Evolutionary conservation across 2,113 vertebrate species (phyloP).

Genomic region (Meles meles): DNA sequence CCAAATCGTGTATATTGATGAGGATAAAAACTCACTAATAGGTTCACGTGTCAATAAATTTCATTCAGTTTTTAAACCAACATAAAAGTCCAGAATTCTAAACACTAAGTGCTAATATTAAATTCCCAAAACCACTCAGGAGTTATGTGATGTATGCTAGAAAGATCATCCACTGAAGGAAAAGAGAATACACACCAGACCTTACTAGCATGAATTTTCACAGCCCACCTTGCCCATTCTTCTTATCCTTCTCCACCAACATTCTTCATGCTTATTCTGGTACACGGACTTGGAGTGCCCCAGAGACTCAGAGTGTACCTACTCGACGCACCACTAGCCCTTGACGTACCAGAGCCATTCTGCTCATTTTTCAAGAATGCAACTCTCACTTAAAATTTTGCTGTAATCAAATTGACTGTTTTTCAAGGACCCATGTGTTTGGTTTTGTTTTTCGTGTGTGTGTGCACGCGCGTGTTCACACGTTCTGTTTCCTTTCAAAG

Average conservation of each 20-base stretch:
- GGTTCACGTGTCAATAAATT: neutral
- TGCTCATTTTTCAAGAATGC: constrained; percentile 32
- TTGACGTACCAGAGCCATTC: neutral
- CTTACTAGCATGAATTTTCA: neutral
- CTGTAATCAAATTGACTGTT: neutral
- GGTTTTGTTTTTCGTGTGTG: neutral
- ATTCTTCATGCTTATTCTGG: neutral
- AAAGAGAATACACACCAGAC: neutral
- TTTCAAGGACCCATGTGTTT: neutral
- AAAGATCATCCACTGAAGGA: neutral
- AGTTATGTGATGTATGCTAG: neutral
- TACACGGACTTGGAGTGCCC: fast-evolving
- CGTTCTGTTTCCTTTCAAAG: constrained; percentile 41
- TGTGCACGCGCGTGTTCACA: neutral
- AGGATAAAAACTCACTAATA: neutral
- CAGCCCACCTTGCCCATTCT: neutral
- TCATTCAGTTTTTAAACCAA: neutral
- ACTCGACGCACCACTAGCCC: neutral
- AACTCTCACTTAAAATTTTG: neutral
- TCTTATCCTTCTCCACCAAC: neutral
- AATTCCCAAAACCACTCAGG: neutral
- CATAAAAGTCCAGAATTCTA: neutral
- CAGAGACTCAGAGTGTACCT: neutral
- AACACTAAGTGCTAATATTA: neutral
- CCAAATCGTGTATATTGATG: neutral